These are phyloP conservation scores for Scatophagus argus DNA, from an alignment of 2,113 vertebrate species.

Conservation along the genomic window DNA sequence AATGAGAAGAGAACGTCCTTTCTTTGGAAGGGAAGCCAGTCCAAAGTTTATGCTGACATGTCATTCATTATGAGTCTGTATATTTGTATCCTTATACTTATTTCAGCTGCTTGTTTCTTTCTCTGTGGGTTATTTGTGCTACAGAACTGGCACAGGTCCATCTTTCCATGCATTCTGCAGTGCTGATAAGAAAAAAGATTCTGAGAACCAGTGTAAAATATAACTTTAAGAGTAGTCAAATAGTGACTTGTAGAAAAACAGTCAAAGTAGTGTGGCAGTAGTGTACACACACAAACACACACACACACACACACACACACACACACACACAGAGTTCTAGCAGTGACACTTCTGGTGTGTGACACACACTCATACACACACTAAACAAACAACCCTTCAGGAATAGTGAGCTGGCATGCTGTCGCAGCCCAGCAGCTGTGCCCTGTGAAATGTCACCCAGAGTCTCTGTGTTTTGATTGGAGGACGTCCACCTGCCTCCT, in stretches of 20 bases:
- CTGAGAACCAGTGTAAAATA: constrained; percentile 41
- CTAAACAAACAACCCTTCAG: constrained; percentile 82
- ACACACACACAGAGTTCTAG: constrained; percentile 20
- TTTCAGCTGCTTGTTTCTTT: neutral
- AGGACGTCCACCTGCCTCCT: constrained; percentile 77
- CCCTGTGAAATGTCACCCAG: constrained; percentile 83
- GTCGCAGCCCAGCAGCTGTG: constrained; percentile 83
- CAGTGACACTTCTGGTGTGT: constrained; percentile 48
- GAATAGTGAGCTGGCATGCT: constrained; percentile 81
- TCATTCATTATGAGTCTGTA: neutral
- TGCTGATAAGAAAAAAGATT: constrained; percentile 20
- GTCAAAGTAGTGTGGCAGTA: neutral
- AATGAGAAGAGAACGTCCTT: neutral
- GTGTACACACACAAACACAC: constrained; percentile 10
- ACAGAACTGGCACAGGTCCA: constrained; percentile 7
- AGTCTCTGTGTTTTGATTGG: constrained; percentile 78
- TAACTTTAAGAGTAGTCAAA: constrained; percentile 55
- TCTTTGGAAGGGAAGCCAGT: neutral
- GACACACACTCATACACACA: constrained; percentile 49
- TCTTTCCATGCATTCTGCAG: constrained; percentile 14
- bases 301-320: neutral
- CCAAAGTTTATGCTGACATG: neutral
- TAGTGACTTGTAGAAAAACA: constrained; percentile 54
- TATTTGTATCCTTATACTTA: neutral
- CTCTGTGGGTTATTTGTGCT: constrained; percentile 2